A percentile compares a stretch with the other conserved stretches of the same genome.
These are phyloP conservation scores for Botia almorhae DNA, from an alignment of 2,797 vertebrate species.

Conservation along the genomic window DNA sequence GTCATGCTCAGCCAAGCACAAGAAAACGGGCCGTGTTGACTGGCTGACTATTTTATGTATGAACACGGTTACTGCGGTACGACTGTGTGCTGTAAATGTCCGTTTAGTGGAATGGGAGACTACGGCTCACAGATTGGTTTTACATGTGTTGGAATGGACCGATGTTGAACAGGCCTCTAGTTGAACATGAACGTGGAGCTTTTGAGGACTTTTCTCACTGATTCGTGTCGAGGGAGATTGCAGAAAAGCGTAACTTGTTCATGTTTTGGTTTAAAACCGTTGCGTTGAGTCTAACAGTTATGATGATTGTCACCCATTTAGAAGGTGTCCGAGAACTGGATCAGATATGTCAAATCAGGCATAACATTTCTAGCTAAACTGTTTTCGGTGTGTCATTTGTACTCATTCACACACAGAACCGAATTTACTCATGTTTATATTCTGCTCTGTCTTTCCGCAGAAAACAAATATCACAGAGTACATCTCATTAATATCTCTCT, in stretches of 20 bases:
- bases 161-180: constrained; percentile 16
- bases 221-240: neutral
- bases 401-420: neutral
- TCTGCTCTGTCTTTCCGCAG: too few species aligned
- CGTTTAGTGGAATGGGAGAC: constrained; percentile 33
- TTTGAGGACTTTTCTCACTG: neutral
- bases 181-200: neutral
- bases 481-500: too few species aligned
- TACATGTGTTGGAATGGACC: constrained; percentile 36
- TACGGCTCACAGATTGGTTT: constrained; percentile 44
- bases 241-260: too few species aligned
- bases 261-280: neutral
- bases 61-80: constrained; percentile 65
- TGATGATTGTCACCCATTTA: neutral
- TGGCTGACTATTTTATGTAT: constrained; percentile 69
- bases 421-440: neutral
- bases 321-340: neutral
- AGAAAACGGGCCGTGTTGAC: constrained; percentile 29
- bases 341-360: neutral
- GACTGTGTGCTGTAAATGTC: constrained; percentile 51
- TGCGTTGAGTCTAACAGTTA: neutral
- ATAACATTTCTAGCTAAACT: neutral
- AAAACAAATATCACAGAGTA: too few species aligned
- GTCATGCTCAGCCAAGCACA: constrained; percentile 34
- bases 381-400: neutral